Base-by-base conservation (phyloP, 1,140 invertebrate species). In the Probaryconus sp. region DNA sequence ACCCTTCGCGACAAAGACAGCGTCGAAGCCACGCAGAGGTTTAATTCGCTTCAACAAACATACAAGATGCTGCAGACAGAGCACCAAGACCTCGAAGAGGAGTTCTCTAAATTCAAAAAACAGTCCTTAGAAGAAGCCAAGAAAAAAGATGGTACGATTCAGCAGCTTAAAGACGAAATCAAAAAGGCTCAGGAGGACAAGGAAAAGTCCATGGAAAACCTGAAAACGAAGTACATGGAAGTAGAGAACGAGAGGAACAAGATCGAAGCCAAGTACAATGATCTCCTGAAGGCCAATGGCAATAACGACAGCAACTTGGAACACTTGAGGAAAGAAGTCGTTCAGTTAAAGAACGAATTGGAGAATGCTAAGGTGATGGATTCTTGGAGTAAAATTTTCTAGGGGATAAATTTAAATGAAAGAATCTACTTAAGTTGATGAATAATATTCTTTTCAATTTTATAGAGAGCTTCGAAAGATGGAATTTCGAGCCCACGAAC, bases 21-120 rank as follows among this genome's bases (percentile, higher is more conserved):
- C 26, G 42, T 85, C 7, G 88, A 90, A 20, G 83, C 86, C 3
- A 76, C 83, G 65, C 88, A 88, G 47, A 85, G 86, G 37, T 89
- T 82, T 40, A 88, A 87, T 20, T 85, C 89, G 0, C 56, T 90
- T 10, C 85, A 89, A 16, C 88, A 89, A 35, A 81, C 84, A 2
- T 84, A 85, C 51, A 89, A 88, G 48, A 37, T 89, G 0, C 47
- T 89, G 16, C 82, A 89, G 48, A 78, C 85, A 0, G 84, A 87
- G 35, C 79, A 85, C 16, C 76, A 84, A 31, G 87, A 87, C 47
- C 42, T 87, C 0, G 65, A 76, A 4, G 87, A 88, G 0, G 81
- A 87, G 7, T 85, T 81, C 20, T 82, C 82, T 13, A 85, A 83
- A 7, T 81, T 50, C 0, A 79, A 86, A 30, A 75, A 77, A 6